These are phyloP conservation scores for Nomada ferruginata DNA, from an alignment of 2,888 invertebrate species.

Conservation along the genomic window DNA sequence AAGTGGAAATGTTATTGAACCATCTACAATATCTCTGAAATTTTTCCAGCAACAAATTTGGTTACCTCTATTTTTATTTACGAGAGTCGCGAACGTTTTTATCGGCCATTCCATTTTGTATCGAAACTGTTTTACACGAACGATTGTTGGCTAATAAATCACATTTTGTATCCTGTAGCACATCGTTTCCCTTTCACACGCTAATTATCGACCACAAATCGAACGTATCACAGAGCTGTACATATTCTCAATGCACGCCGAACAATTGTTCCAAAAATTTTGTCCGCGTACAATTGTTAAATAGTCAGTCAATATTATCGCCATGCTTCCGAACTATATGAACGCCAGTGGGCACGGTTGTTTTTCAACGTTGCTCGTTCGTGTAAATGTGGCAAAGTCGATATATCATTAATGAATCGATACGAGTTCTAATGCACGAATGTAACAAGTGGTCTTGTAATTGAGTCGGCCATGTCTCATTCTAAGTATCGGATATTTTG, in stretches of 20 bases:
- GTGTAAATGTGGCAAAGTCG: constrained; percentile 7
- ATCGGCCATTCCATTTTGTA: not conserved
- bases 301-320: not conserved
- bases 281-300: not conserved
- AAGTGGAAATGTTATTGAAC: not conserved
- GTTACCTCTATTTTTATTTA: not conserved
- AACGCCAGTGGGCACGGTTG: not conserved
- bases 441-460: constrained; percentile 38
- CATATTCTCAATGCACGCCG: too few species aligned
- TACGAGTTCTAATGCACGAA: constrained; percentile 14
- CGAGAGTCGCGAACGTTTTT: not conserved
- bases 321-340: not conserved
- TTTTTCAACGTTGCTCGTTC: constrained; percentile 6
- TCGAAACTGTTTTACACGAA: not conserved
- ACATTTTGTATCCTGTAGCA: not conserved
- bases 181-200: not conserved
- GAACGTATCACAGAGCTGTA: not conserved
- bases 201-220: not conserved
- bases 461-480: constrained; percentile 25
- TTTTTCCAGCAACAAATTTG: constrained; percentile 1
- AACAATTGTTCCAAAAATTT: not conserved
- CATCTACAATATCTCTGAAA: not conserved
- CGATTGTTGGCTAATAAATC: constrained; percentile 11
- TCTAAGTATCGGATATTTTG: constrained; percentile 17
- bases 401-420: constrained; percentile 13